Base-by-base conservation (phyloP, 2,113 vertebrate species). In the Myiozetetes cayanensis region DNA sequence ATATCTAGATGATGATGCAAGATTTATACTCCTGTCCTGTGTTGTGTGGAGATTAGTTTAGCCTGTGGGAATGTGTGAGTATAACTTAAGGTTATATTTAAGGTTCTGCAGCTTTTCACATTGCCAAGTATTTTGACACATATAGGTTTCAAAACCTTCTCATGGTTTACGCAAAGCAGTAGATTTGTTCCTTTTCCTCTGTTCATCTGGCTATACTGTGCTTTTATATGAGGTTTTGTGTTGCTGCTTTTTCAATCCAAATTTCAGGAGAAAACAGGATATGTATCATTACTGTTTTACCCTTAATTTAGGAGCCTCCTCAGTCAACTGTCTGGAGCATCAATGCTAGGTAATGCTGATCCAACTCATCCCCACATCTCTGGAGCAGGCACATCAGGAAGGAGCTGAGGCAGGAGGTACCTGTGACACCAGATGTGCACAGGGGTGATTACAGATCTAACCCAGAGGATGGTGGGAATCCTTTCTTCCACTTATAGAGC, bases 21-120 rank as follows among this genome's bases (percentile, higher is more conserved):
- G 86, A 65, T 46, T n/a, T 12, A 28, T 71, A 14, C 53, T 80
- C 46, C 67, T 41, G n/a, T 87, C 77, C 65, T 27, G 6, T 44
- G 75, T 66, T 2, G 0, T 87, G 31, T 28, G 50, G 73, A 71
- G 77, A 87, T 85, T 47, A 85, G 52, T 68, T 96, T 82, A 92
- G 68, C 61, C 13, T 55, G 43, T 43, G 74, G 44, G 86, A 92
- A 91, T 91, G 79, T 70, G 65, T 82, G 75, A 73, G 25, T 76
- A 30, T 84, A 91, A 90, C 52, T 87, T 82, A 33, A 90, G 73
- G 59, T 93, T 92, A 65, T 58, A 44, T 89, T 75, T 95, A 59
- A 83, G 30, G 52, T 82, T 89, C 50, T 72, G 8, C 67, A 67
- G 44, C 43, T 74, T 94, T 91, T 28, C 43, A 20, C 19, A 5